phyloP scores from a whole-genome alignment of 2,888 invertebrate species.

The Andricus curvator region DNA sequence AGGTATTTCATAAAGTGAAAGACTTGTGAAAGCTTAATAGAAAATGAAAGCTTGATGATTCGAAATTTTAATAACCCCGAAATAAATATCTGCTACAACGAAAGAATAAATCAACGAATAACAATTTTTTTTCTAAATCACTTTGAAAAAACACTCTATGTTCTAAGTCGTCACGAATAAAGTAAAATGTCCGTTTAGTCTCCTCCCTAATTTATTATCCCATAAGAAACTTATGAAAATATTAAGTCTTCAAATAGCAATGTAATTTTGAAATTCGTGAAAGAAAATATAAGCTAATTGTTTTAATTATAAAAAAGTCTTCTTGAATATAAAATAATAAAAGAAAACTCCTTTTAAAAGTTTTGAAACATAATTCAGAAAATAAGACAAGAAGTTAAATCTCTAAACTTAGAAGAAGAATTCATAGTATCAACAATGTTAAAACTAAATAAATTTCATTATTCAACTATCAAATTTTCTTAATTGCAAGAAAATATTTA shows the following conservation, averaged over 20 bases:
- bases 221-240: background rate
- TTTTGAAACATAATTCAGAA: background rate
- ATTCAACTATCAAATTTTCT: background rate
- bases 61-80: background rate
- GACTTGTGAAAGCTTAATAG: background rate
- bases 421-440: background rate
- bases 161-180: too few relatives aligned
- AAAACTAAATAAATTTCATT: background rate
- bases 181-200: background rate
- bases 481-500: background rate
- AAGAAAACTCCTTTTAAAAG: background rate
- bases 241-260: background rate
- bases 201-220: background rate
- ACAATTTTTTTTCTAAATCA: background rate
- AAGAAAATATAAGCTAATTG: background rate
- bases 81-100: slow-evolving; percentile 3
- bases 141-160: background rate
- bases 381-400: background rate
- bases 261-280: too few relatives aligned
- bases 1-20: background rate
- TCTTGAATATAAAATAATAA: background rate
- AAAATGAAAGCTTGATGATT: background rate
- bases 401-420: background rate
- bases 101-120: slow-evolving; percentile 24
- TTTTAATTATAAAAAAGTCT: background rate